Percentiles rank a stretch among this genome's conserved stretches.
These are phyloP conservation scores for Cabera pusaria DNA, from an alignment of 2,888 invertebrate species.

Conservation along the genomic window DNA sequence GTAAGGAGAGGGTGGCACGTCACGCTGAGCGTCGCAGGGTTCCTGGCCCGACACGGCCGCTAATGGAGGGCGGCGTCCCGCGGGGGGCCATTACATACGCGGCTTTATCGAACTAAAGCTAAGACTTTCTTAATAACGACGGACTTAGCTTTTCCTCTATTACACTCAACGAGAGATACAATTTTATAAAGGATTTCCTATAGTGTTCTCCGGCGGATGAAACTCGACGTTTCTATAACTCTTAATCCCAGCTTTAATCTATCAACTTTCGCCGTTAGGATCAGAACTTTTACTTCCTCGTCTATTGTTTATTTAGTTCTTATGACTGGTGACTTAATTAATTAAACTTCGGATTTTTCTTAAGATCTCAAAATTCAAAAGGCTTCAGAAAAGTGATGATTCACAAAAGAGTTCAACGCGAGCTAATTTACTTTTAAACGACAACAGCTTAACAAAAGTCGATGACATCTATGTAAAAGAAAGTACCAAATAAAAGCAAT, in stretches of 20 bases:
- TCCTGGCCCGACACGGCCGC: constrained; percentile 57
- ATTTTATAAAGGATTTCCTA: constrained; percentile 35
- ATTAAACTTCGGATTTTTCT: constrained; percentile 16
- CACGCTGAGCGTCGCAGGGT: constrained; percentile 69
- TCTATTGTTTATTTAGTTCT: constrained; percentile 29
- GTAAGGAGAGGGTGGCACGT: constrained; percentile 38
- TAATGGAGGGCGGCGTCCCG: constrained; percentile 62
- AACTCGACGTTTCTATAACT: constrained; percentile 28
- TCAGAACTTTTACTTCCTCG: constrained; percentile 25
- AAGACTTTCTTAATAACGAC: constrained; percentile 61
- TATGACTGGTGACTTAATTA: constrained; percentile 18
- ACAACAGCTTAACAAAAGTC: too few relatives aligned
- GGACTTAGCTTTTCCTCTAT: constrained; percentile 49
- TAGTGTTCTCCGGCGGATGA: constrained; percentile 26
- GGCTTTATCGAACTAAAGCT: constrained; percentile 63
- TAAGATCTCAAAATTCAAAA: background rate
- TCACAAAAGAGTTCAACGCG: constrained; percentile 17
- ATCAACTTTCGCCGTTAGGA: constrained; percentile 30
- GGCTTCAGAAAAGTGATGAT: too few relatives aligned
- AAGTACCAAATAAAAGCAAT: constrained; percentile 33
- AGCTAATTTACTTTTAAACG: background rate
- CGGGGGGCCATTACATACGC: constrained; percentile 63
- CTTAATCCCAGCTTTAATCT: constrained; percentile 32
- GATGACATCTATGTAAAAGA: too few relatives aligned
- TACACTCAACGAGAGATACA: constrained; percentile 36